These are phyloP conservation scores for Sinocyclocheilus rhinocerous DNA, from an alignment of 2,113 vertebrate genomes.

Conservation along the genomic window DNA sequence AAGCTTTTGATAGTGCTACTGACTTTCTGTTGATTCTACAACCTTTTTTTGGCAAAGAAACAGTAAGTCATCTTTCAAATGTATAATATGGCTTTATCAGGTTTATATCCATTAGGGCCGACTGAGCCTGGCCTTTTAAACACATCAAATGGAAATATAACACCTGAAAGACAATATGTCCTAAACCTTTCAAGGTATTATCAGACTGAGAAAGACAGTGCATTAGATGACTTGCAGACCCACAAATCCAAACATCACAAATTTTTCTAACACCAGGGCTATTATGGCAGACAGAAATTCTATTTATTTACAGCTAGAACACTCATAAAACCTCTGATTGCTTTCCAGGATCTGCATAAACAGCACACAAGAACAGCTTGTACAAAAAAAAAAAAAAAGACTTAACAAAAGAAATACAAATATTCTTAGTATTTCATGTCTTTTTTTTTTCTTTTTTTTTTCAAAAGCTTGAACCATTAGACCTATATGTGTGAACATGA, in stretches of 20 bases:
- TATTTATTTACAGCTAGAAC: conserved; percentile 2
- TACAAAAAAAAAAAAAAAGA: not conserved
- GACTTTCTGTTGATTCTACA: not conserved
- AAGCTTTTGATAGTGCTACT: not conserved
- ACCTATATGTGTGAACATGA: not conserved
- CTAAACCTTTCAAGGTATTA: conserved; percentile 1
- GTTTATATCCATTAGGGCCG: conserved; percentile 31
- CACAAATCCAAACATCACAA: not conserved
- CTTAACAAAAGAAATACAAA: not conserved
- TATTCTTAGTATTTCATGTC: not conserved
- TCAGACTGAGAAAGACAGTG: not conserved
- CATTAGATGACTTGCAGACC: not conserved
- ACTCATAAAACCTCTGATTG: not conserved
- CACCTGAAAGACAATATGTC: conserved; percentile 9
- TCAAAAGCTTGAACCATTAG: not conserved
- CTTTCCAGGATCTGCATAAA: not conserved
- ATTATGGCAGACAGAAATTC: conserved; percentile 23
- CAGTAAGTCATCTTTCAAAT: not conserved
- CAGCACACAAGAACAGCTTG: not conserved
- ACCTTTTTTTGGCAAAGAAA: not conserved
- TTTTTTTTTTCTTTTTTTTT: not conserved
- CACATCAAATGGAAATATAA: not conserved
- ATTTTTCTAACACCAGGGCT: not conserved
- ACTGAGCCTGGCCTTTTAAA: conserved; percentile 19
- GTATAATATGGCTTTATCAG: not conserved